Evolutionary conservation across 92 coral and sea anemone species (phyloP).

Genomic region (Ricordea florida): DNA sequence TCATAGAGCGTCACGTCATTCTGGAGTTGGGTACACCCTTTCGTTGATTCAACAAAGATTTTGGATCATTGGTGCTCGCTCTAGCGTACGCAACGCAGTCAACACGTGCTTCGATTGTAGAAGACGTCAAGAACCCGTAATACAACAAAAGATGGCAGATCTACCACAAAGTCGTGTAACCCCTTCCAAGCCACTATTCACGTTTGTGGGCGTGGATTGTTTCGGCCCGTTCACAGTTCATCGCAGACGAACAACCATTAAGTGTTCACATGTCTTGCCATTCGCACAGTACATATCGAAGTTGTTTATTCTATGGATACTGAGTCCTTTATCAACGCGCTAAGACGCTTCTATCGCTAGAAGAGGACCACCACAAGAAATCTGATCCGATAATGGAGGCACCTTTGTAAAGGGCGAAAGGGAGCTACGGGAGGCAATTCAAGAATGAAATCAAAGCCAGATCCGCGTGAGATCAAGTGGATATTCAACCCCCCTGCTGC

Average conservation of each 20-base stretch:
- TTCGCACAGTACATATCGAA: constrained; percentile 57
- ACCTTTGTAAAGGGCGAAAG: constrained; percentile 56
- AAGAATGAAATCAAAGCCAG: constrained; percentile 21
- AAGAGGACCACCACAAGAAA: constrained; percentile 49
- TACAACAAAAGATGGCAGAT: too few species aligned
- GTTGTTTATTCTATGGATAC: constrained; percentile 48
- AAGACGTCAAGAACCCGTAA: too few species aligned
- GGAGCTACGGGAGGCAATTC: constrained; percentile 28
- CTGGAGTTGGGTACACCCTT: too few species aligned
- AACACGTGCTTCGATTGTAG: too few species aligned
- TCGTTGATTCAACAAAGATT: too few species aligned
- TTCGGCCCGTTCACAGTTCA: constrained; percentile 48
- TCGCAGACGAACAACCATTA: constrained; percentile 27
- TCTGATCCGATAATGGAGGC: constrained; percentile 60
- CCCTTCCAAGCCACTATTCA: constrained; percentile 55
- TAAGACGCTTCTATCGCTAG: constrained; percentile 47
- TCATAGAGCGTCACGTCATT: too few species aligned
- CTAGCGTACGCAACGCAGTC: too few species aligned
- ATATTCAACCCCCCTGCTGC: constrained; percentile 65
- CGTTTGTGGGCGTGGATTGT: constrained; percentile 40
- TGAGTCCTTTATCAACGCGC: constrained; percentile 56
- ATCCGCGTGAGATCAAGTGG: constrained; percentile 58
- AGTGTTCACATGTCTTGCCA: constrained; percentile 56
- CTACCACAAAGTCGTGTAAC: constrained; percentile 48
- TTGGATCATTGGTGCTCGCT: too few species aligned